Evolutionary conservation across 2,888 invertebrate species (phyloP), one percentile per base, ranked within the genome.

Genomic region (Fabriciana adippe): DNA sequence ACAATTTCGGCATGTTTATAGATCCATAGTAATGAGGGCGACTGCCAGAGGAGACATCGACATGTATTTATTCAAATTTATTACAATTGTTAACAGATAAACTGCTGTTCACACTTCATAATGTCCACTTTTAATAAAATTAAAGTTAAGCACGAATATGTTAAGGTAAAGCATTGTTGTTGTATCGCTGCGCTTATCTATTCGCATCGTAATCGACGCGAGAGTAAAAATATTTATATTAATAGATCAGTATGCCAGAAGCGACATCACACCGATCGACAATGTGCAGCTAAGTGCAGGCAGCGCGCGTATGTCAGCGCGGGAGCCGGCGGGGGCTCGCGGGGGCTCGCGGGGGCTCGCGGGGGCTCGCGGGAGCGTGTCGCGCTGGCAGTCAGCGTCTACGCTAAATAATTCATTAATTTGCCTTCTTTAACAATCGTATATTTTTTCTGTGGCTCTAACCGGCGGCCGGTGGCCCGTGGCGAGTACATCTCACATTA

Each of bases 11-110:
- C 50, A 66, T 59, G 65, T 67, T 61, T 63, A 84, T 84, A 85
- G 84, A 78, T 77, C 84, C 86, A 87, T 86, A 86, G 76, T 83
- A 84, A 89, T 84, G 84, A 85, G 84, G 77, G 76, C 75, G 78
- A 78, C 76, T 79, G 82, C 81, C 82, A 81, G 74, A 80, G 80
- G 76, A 79, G 72, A 76, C 76, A 80, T 78, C 79, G 72, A 73
- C 76, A 86, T 86, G 83, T 81, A 85, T 86, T 85, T 87, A 89
- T 89, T 90, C 77, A 86, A 84, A 89, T 89, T 81, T 84, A 83
- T 85, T 81, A 79, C 81, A 81, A 81, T 86, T 80, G 81, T 74
- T 81, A 77, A 77, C 78, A 78, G 78, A 81, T 82, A 84, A 82
- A 79, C 78, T 74, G 74, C 76, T 75, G 82, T 83, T 79, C 80